Evolutionary conservation across 2,113 vertebrate genomes (phyloP).

Genomic region (Psophia crepitans): DNA sequence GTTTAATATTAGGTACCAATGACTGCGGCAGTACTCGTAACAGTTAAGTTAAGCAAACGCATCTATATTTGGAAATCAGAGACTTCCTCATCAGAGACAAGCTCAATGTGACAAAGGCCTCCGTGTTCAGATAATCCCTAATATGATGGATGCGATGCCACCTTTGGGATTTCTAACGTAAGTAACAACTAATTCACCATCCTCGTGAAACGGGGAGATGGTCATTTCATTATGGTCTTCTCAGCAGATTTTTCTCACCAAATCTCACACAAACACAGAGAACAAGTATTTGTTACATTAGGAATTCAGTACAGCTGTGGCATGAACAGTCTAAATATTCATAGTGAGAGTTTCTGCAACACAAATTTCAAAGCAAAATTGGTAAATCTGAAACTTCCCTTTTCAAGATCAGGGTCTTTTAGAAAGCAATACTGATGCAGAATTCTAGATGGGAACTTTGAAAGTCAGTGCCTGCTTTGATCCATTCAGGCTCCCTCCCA

Average conservation of each 20-base stretch:
- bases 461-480: background rate
- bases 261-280: background rate
- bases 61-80: background rate
- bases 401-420: background rate
- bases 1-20: background rate
- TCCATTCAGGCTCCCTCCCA: background rate
- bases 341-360: background rate
- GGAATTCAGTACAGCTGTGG: background rate
- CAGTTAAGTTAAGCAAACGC: background rate
- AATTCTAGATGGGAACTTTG: background rate
- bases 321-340: background rate
- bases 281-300: background rate
- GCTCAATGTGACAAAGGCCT: fast-evolving
- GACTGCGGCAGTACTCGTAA: background rate
- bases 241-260: background rate
- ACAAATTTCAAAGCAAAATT: background rate
- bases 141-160: background rate
- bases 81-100: background rate
- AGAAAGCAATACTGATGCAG: background rate
- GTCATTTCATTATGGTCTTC: fast-evolving
- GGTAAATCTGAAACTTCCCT: background rate
- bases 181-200: background rate
- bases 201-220: background rate
- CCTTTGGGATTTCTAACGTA: background rate
- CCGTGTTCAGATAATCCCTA: background rate